Evolutionary conservation across 2,888 invertebrate genomes (phyloP).

Genomic region (Cistogaster globosa): DNA sequence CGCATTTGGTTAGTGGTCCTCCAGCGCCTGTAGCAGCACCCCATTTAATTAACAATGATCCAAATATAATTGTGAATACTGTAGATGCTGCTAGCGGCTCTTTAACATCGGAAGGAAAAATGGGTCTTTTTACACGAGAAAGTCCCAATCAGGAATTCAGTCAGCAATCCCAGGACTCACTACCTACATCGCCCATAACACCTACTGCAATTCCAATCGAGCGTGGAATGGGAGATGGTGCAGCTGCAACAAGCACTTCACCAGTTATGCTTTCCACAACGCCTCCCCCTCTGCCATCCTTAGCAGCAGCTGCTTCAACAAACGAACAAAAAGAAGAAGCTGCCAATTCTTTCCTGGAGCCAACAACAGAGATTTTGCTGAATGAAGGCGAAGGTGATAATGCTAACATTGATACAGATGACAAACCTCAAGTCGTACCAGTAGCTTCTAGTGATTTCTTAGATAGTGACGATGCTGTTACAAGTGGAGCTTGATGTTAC

Average conservation of each 20-base stretch:
- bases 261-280: conserved; percentile 79
- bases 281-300: conserved; percentile 77
- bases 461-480: conserved; percentile 63
- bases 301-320: conserved; percentile 18
- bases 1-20: conserved; percentile 83
- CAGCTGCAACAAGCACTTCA: conserved; percentile 79
- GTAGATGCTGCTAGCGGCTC: conserved; percentile 48
- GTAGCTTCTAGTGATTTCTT: conserved; percentile 59
- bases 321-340: conserved; percentile 41
- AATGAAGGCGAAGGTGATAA: conserved; percentile 9
- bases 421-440: conserved; percentile 62
- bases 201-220: conserved; percentile 73
- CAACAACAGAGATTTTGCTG: conserved; percentile 34
- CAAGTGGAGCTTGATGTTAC: conserved; percentile 67
- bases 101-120: conserved; percentile 78
- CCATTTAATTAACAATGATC: conserved; percentile 59
- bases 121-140: conserved; percentile 82
- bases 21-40: conserved; percentile 75
- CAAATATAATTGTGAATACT: conserved; percentile 28
- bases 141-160: conserved; percentile 82
- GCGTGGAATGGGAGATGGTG: conserved; percentile 82
- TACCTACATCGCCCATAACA: conserved; percentile 77
- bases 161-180: conserved; percentile 78
- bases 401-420: conserved; percentile 30
- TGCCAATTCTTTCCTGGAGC: conserved; percentile 49